Evolutionary conservation across 2,113 vertebrate species (phyloP).

Genomic region (Pan troglodytes): NHGRI_mPanTro3-v2.1_pri NC_072411.2:135455001-135455500

Average conservation of each 20-base stretch:
- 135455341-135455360: background rate
- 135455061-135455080: background rate
- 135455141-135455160: background rate
- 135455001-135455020: background rate
- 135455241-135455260: background rate
- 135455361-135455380: background rate
- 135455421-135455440: background rate
- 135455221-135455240: background rate
- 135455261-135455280: background rate
- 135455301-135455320: background rate
- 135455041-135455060: background rate
- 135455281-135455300: background rate
- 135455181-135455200: background rate
- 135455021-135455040: background rate
- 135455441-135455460: background rate
- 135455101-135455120: background rate
- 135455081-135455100: background rate
- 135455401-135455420: background rate
- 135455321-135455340: background rate
- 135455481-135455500: background rate
- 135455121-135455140: background rate
- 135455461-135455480: background rate
- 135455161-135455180: background rate
- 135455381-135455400: background rate
- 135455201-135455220: background rate